Evolutionary conservation across 1,140 invertebrate genomes (phyloP).

Genomic region (Vollenhovia emeryi): DNA sequence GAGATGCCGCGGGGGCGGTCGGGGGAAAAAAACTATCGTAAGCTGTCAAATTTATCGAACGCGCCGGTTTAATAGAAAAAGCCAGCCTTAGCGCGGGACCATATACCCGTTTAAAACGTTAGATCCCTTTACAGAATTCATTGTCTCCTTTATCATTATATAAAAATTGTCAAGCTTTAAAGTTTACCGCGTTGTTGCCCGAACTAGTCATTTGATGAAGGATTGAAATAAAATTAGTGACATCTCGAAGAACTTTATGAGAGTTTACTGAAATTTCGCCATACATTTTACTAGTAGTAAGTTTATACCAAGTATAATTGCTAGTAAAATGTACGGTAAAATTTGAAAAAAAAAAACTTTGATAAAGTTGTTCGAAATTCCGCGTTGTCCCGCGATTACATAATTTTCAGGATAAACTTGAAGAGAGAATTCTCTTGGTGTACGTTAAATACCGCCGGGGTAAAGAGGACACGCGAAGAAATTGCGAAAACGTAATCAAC

Average conservation of each 20-base stretch:
- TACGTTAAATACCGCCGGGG: neutral
- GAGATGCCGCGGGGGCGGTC: neutral
- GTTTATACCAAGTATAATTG: too few species aligned
- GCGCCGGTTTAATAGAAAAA: neutral
- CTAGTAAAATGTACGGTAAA: too few species aligned
- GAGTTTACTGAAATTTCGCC: too few species aligned
- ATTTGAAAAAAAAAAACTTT: too few species aligned
- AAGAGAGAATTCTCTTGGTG: too few species aligned
- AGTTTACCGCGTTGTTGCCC: neutral
- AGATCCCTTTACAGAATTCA: neutral
- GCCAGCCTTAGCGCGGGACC: neutral
- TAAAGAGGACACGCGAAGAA: neutral
- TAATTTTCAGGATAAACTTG: too few species aligned
- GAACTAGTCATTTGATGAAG: neutral
- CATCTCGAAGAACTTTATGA: too few species aligned
- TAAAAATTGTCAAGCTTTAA: neutral
- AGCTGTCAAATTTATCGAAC: constrained; percentile 10
- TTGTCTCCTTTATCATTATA: neutral
- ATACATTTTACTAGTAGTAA: too few species aligned
- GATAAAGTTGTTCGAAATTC: too few species aligned
- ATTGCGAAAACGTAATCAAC: neutral
- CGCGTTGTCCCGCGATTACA: too few species aligned
- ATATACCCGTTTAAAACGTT: neutral
- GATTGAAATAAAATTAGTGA: neutral
- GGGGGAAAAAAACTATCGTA: neutral